Evolutionary conservation across 2,888 invertebrate species (phyloP).

Genomic region (Philonicus albiceps): DNA sequence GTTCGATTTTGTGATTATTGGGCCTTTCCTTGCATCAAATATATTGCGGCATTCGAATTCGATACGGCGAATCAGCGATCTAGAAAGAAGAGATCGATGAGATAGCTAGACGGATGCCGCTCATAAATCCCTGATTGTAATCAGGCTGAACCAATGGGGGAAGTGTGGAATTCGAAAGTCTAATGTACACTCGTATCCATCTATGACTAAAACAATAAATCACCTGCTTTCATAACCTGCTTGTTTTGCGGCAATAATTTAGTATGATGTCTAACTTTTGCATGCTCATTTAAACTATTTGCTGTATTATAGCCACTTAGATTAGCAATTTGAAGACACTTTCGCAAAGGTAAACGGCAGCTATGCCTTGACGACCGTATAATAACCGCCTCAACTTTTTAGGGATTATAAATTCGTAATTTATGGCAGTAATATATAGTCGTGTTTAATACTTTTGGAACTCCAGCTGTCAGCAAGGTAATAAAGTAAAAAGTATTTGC

Average conservation of each 20-base stretch:
- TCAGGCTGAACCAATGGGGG: not conserved
- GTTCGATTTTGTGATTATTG: not conserved
- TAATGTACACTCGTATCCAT: not conserved
- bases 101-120: not conserved
- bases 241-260: not conserved
- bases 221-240: not conserved
- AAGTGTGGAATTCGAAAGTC: not conserved
- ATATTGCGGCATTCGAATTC: not conserved
- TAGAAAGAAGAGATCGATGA: not conserved
- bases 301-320: not conserved
- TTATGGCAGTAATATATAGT: not conserved
- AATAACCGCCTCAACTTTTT: not conserved
- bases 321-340: not conserved
- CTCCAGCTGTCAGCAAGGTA: not conserved
- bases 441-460: not conserved
- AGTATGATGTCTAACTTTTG: not conserved
- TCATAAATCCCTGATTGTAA: constrained; percentile 18
- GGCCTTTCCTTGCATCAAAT: not conserved
- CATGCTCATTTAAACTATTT: not conserved
- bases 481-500: not conserved
- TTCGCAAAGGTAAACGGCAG: not conserved
- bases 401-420: not conserved
- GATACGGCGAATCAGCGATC: not conserved
- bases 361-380: not conserved
- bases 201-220: not conserved